Evolutionary conservation across 2,888 invertebrate genomes (phyloP), one percentile per base, ranked within the genome.

Genomic region (Pristionchus entomophagus): DNA sequence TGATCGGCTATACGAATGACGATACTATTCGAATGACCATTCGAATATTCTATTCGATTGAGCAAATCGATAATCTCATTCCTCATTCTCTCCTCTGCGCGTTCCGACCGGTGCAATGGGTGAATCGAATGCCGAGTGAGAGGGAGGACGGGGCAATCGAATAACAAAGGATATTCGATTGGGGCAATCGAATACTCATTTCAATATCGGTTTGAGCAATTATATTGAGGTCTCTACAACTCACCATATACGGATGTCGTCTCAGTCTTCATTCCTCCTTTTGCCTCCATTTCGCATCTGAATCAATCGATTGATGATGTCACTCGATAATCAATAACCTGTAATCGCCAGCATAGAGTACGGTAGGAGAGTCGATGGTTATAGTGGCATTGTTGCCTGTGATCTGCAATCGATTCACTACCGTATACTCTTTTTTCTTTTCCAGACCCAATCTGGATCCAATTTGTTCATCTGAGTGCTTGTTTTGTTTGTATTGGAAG

Each of bases 241-340:
- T 51, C 1, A 65, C 83, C 83, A 49, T 84, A 84, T 12, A 84
- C 83, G 10, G 83, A 49, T 5, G 83, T 84, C 22, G 65, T 84
- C 49, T 84, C 83, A 41, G 45, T 84, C 83, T 53, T 84, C 65
- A 45, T 3, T 32, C 83, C 83, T 45, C 8, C 29, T 41, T 84
- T 49, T 22, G 83, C 65, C 29, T 84, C 83, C 83, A 84, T 26
- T 62, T 62, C 49, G 51, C 78, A 80, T 32, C 78, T 80, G 19
- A 22, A 65, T 26, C 2, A 29, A 14, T 2, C n/a, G 26, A 22
- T 59, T 26, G 56, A 65, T 19, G 35, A 14, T 19, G 14, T 65
- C 26, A 29, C 26, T 62, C 26, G 5, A 29, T 14, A 62, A 62
- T 62, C 29, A 29, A 69, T 38, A 17, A 82, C 53, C 49, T 35